Evolutionary conservation across 2,113 vertebrate species (phyloP).

Genomic region (Edolisoma coerulescens): DNA sequence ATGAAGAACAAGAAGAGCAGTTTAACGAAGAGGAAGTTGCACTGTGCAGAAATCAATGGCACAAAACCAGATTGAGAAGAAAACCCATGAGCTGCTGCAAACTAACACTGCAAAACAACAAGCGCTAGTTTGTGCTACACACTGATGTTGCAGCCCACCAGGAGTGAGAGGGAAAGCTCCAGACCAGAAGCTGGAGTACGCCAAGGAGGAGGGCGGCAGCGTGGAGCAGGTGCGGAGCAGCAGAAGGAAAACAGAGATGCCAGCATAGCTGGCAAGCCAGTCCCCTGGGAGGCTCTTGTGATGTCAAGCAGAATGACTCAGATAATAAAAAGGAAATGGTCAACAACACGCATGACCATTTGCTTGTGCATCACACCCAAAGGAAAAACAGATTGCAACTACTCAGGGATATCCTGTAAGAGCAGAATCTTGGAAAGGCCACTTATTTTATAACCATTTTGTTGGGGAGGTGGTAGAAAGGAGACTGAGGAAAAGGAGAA

Average conservation of each 20-base stretch:
- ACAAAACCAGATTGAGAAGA: background rate
- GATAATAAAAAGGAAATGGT: background rate
- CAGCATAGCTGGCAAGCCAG: background rate
- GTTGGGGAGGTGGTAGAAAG: background rate
- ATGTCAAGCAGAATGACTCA: background rate
- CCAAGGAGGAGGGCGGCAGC: fast-evolving
- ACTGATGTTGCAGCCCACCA: background rate
- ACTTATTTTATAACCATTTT: background rate
- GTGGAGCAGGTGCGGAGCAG: background rate
- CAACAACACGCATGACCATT: background rate
- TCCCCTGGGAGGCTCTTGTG: background rate
- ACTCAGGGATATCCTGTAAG: background rate
- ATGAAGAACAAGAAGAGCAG: background rate
- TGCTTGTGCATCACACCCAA: background rate
- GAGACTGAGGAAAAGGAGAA: background rate
- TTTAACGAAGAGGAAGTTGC: background rate
- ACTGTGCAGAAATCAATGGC: background rate
- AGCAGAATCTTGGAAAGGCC: background rate
- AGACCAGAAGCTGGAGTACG: background rate
- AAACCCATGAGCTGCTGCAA: background rate
- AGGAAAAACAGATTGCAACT: background rate
- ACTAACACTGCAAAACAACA: background rate
- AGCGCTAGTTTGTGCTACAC: too few species aligned
- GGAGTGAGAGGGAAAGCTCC: fast-evolving
- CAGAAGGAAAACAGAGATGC: background rate